Percentiles rank a stretch among this genome's conserved stretches.
Evolutionary conservation across 1,140 invertebrate genomes (phyloP).

Genomic region (Oncopodura yosiiana): DNA sequence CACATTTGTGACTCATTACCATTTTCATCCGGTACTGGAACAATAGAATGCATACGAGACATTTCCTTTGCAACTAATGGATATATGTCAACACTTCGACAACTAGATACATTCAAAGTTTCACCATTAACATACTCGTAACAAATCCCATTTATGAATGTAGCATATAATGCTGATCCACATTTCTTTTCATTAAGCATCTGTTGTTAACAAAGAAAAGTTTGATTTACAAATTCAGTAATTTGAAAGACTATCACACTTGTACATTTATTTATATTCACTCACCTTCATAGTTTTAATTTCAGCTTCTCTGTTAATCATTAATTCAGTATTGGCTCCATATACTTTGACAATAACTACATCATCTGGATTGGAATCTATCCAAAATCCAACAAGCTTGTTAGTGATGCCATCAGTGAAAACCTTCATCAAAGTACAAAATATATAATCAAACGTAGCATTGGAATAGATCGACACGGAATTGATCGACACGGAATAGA

Average conservation of each 20-base stretch:
- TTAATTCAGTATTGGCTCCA: slow-evolving; percentile 82
- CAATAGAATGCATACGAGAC: slow-evolving; percentile 60
- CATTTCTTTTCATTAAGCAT: slow-evolving; percentile 62
- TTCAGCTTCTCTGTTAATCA: slow-evolving; percentile 81
- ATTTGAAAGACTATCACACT: background rate
- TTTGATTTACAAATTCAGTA: background rate
- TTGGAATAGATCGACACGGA: no score
- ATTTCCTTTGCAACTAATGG: slow-evolving; percentile 63
- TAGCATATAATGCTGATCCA: slow-evolving; percentile 76
- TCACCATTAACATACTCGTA: slow-evolving; percentile 84
- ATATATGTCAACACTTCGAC: slow-evolving; percentile 60
- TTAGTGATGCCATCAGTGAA: slow-evolving; percentile 96
- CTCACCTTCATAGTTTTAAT: slow-evolving; percentile 55
- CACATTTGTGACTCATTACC: slow-evolving; percentile 53
- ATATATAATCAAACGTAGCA: background rate
- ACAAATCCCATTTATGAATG: slow-evolving; percentile 86
- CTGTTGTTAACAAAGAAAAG: slow-evolving; percentile 42
- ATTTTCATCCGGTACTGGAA: slow-evolving; percentile 31
- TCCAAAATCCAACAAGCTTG: slow-evolving; percentile 71
- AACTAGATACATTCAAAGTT: slow-evolving; percentile 59
- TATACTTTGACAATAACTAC: slow-evolving; percentile 82
- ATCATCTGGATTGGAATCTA: slow-evolving; percentile 49
- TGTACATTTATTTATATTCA: background rate
- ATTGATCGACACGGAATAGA: no score
- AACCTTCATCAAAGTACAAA: slow-evolving; percentile 52